phyloP scores from a whole-genome alignment of 2,797 vertebrate species.

The Enteromius trimaculatus region DNA sequence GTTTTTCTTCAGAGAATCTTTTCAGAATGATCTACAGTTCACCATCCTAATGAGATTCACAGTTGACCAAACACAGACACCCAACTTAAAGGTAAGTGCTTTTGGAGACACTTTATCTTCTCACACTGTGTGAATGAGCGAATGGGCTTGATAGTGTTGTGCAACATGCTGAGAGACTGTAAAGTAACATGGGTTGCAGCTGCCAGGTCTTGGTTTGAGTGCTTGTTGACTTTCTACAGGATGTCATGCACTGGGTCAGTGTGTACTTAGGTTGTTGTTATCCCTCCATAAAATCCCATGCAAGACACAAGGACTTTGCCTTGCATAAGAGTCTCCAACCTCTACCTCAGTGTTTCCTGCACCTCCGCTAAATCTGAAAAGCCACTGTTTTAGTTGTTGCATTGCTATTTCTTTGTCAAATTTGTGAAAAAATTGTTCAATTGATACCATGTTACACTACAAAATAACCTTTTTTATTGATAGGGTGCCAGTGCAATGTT shows the following conservation, averaged over 20 bases:
- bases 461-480: neutral
- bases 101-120: neutral
- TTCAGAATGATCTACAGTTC: conserved; percentile 96
- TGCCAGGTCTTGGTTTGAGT: conserved; percentile 19
- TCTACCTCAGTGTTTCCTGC: conserved; percentile 23
- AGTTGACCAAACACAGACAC: conserved; percentile 98
- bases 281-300: conserved; percentile 27
- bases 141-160: neutral
- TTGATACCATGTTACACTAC: neutral
- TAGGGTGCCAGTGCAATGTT: neutral
- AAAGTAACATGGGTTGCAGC: neutral
- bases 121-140: neutral
- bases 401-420: neutral
- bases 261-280: conserved; percentile 6
- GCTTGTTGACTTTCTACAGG: conserved; percentile 5
- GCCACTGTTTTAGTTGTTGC: neutral
- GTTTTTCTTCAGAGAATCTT: conserved; percentile 87
- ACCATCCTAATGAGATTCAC: conserved; percentile 99
- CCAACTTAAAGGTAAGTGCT: conserved; percentile 90
- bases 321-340: conserved; percentile 36
- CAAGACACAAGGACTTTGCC: conserved; percentile 27
- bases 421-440: neutral
- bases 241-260: conserved; percentile 16
- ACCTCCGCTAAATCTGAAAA: neutral
- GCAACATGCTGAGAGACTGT: conserved; percentile 25